Conservation (phyloP, 2,113 vertebrate species). For the Hyperopisus bebe region DNA sequence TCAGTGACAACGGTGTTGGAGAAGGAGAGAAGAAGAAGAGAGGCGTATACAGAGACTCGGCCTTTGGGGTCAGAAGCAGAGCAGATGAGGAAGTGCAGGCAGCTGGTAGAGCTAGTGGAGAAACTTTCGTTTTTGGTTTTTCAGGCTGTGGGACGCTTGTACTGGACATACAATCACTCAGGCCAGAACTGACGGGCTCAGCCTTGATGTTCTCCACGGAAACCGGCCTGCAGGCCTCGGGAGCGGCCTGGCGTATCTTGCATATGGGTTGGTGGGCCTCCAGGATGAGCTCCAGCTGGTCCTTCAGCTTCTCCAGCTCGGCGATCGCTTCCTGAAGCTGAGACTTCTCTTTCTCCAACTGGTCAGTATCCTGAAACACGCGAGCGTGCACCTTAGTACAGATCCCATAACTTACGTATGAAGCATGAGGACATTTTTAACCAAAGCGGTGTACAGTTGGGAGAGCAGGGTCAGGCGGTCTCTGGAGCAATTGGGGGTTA, state of each 20-base stretch:
- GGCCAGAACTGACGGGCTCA: constrained; percentile 35
- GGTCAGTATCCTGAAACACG: constrained; percentile 58
- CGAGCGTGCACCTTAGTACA: neutral
- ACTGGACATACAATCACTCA: constrained; percentile 45
- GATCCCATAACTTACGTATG: neutral
- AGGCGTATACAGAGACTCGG: constrained; percentile 76
- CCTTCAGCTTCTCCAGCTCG: constrained; percentile 65
- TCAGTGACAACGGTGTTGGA: constrained; percentile 69
- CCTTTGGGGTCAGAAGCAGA: constrained; percentile 49
- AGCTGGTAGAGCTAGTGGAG: constrained; percentile 43
- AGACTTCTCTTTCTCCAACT: constrained; percentile 60
- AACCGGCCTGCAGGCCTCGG: constrained; percentile 24
- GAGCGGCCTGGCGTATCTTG: constrained; percentile 57
- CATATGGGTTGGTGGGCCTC: constrained; percentile 64
- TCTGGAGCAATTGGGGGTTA: neutral
- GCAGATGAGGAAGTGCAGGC: constrained; percentile 32
- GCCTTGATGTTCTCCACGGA: constrained; percentile 51
- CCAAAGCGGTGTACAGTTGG: neutral
- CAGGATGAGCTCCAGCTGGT: constrained; percentile 63
- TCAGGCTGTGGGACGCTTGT: constrained; percentile 40
- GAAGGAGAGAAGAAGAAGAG: constrained; percentile 74
- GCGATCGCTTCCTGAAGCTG: constrained; percentile 60
- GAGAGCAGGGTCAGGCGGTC: neutral
- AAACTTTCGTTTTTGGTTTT: constrained; percentile 57
- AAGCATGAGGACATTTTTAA: neutral